Percentiles rank a stretch among this genome's conserved stretches.
Conservation (phyloP, 2,888 invertebrate genomes). For the Hedya salicella region DNA sequence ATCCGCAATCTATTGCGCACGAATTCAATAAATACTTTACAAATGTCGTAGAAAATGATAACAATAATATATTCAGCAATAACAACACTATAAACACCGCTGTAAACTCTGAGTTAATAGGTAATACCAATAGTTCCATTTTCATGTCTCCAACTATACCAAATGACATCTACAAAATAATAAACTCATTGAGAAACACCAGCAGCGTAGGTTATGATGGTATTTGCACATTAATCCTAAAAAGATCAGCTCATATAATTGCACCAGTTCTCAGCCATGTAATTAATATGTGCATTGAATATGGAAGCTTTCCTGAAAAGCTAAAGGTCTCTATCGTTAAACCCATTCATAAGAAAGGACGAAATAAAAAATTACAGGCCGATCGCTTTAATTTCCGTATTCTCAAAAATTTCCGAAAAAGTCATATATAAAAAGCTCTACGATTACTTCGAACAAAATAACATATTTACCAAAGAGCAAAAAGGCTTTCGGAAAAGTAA, state of each 20-base stretch:
- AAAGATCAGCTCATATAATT: background rate
- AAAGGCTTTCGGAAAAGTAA: no score
- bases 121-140: background rate
- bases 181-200: background rate
- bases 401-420: slow-evolving; percentile 42
- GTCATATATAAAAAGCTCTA: slow-evolving; percentile 22
- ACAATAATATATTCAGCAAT: no score
- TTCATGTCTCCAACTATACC: background rate
- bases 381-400: slow-evolving; percentile 7
- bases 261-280: slow-evolving; percentile 21
- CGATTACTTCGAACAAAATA: no score
- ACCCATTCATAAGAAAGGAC: slow-evolving; percentile 39
- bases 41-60: background rate
- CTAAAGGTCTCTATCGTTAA: slow-evolving; percentile 33
- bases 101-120: no score
- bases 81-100: no score
- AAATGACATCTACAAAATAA: background rate
- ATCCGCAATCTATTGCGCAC: no score
- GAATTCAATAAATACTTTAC: no score
- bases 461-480: no score
- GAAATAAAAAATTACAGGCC: slow-evolving; percentile 40
- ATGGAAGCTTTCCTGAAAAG: slow-evolving; percentile 35
- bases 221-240: background rate
- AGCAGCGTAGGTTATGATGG: slow-evolving; percentile 1
- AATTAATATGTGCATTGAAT: slow-evolving; percentile 35